These are phyloP conservation scores for Seira musarum DNA, from an alignment of 2,888 invertebrate genomes.

Conservation along the genomic window DNA sequence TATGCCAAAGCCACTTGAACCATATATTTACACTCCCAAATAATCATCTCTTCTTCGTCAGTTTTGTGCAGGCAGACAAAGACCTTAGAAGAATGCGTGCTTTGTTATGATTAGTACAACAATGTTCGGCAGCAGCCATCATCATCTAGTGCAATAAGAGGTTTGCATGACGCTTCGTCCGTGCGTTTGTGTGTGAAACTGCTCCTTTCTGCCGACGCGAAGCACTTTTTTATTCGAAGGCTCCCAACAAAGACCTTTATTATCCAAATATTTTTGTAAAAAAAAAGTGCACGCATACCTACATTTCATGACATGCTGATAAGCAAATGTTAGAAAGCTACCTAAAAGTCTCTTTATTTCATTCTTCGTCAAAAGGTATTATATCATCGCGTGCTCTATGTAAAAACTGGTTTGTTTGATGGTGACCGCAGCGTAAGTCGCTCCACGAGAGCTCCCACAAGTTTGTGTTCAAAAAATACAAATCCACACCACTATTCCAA, in stretches of 20 bases:
- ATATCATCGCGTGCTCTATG: neutral
- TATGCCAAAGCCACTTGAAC: neutral
- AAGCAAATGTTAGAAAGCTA: neutral
- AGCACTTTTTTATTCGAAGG: neutral
- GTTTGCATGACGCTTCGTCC: no score
- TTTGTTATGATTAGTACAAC: neutral
- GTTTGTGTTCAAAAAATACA: neutral
- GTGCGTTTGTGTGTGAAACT: no score
- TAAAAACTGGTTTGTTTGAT: constrained; percentile 21
- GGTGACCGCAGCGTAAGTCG: neutral
- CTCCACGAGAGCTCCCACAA: neutral
- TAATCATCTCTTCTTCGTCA: neutral
- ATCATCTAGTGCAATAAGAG: neutral
- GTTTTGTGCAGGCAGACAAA: neutral
- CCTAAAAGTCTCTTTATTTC: no score
- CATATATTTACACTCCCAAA: neutral
- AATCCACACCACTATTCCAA: neutral
- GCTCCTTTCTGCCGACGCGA: neutral
- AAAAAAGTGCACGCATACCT: neutral
- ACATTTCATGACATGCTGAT: neutral
- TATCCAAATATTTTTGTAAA: neutral
- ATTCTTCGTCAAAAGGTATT: neutral
- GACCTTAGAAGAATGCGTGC: neutral
- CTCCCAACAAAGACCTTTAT: neutral
- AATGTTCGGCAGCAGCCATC: neutral